A percentile compares a stretch with the other conserved stretches of the same genome.
phyloP scores from a whole-genome alignment of 2,113 vertebrate species.

The Lophotis ruficrista region DNA sequence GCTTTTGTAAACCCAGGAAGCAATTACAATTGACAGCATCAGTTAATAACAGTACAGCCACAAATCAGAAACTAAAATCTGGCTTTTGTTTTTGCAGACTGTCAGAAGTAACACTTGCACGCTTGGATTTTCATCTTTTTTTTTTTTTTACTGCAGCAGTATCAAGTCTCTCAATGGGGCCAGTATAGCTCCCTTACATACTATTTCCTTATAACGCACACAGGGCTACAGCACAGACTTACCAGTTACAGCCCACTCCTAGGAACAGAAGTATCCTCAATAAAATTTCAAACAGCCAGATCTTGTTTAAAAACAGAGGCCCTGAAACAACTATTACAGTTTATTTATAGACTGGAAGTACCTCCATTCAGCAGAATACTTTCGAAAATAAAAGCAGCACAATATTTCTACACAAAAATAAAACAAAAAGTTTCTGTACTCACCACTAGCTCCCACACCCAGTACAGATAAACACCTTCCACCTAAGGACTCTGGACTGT shows the following conservation, averaged over 20 bases:
- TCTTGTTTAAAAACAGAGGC: neutral
- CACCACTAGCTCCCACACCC: constrained; percentile 28
- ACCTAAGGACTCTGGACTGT: neutral
- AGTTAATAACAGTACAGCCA: neutral
- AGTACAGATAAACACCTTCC: constrained; percentile 42
- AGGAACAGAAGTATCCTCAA: neutral
- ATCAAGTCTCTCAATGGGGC: neutral
- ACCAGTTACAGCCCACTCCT: neutral
- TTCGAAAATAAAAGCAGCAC: neutral
- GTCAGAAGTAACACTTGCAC: neutral
- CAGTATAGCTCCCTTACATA: neutral
- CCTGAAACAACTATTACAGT: neutral
- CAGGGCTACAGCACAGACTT: neutral
- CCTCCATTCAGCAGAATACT: neutral
- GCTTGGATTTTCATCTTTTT: neutral
- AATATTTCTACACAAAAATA: neutral
- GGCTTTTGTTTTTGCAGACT: neutral
- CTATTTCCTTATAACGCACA: neutral
- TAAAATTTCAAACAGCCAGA: neutral
- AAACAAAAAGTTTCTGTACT: neutral
- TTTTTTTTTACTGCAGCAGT: neutral
- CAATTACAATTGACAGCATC: neutral
- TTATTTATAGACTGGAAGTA: neutral
- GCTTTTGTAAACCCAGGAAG: neutral
- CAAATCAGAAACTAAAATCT: neutral